These are phyloP conservation scores for Austrofundulus limnaeus DNA, from an alignment of 2,113 vertebrate species.

Conservation along the genomic window DNA sequence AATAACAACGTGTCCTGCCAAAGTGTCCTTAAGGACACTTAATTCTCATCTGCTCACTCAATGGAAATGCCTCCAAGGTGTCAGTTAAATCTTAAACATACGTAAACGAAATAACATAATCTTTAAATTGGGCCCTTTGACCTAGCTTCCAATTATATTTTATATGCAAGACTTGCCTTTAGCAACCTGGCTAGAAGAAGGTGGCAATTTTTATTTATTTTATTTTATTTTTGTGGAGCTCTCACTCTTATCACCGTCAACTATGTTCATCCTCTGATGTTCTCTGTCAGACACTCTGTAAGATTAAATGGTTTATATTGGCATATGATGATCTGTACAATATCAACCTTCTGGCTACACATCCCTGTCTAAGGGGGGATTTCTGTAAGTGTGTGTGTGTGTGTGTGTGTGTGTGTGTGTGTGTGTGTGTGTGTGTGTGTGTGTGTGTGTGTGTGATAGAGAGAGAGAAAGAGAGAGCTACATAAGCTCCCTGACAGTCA, in stretches of 20 bases:
- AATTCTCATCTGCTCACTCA: constrained; percentile 20
- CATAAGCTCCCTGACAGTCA: too few species aligned
- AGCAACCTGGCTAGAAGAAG: constrained; percentile 24
- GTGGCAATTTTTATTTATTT: too few species aligned
- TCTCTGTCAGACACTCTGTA: too few species aligned
- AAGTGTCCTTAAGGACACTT: constrained; percentile 27
- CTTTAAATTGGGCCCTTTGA: constrained; percentile 14
- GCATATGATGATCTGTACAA: too few species aligned
- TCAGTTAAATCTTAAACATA: constrained; percentile 2
- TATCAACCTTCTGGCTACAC: too few species aligned
- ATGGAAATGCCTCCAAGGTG: constrained; percentile 9
- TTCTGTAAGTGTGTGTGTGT: too few species aligned
- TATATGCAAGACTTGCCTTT: constrained; percentile 29
- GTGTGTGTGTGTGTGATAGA: too few species aligned
- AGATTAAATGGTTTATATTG: too few species aligned
- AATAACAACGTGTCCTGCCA: constrained; percentile 20
- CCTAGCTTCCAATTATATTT: background rate
- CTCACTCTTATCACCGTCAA: constrained; percentile 12
- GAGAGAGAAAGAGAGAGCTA: too few species aligned
- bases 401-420: too few species aligned
- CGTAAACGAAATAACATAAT: constrained; percentile 28
- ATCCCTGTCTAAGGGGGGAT: too few species aligned
- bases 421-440: too few species aligned
- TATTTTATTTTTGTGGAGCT: constrained; percentile 1
- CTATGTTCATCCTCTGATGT: constrained; percentile 16